A percentile compares a stretch with the other conserved stretches of the same genome.
Evolutionary conservation across 1,140 invertebrate genomes (phyloP).

Genomic region (Philopotamus ludificatus): DNA sequence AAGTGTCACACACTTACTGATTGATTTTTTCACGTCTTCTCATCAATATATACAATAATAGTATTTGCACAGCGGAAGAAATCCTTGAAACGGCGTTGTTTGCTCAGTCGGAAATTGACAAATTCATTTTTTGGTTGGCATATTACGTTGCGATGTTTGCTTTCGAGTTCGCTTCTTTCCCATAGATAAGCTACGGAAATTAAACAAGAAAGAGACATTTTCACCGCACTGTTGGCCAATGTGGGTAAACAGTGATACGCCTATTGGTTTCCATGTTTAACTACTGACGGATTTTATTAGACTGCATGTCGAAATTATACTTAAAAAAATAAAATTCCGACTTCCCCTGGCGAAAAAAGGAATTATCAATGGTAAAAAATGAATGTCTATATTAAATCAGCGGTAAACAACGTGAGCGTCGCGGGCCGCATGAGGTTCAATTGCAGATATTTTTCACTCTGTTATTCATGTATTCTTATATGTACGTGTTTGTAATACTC

Average conservation of each 20-base stretch:
- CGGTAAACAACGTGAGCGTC: too few relatives aligned
- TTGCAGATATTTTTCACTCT: too few relatives aligned
- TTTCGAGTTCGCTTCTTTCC: not conserved
- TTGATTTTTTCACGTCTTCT: not conserved
- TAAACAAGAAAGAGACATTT: not conserved
- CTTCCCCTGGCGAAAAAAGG: too few relatives aligned
- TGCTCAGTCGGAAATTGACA: conserved; percentile 36
- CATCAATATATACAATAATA: conserved; percentile 31
- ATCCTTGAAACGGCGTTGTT: conserved; percentile 31
- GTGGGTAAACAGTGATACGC: not conserved
- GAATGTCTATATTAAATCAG: too few relatives aligned
- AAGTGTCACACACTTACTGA: too few relatives aligned
- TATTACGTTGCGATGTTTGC: conserved; percentile 21
- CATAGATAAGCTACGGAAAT: not conserved
- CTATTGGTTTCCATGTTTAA: not conserved
- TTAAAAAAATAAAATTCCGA: too few relatives aligned
- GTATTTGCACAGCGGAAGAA: conserved; percentile 37
- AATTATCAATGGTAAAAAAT: too few relatives aligned
- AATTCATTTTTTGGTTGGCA: conserved; percentile 26
- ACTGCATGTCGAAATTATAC: too few relatives aligned
- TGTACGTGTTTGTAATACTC: too few relatives aligned
- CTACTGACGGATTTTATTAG: not conserved
- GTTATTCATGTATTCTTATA: too few relatives aligned
- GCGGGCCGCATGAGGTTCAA: too few relatives aligned
- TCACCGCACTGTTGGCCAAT: not conserved